These are phyloP conservation scores for Rhabdomys pumilio DNA, from an alignment of 2,797 vertebrate genomes.

Conservation along the genomic window DNA sequence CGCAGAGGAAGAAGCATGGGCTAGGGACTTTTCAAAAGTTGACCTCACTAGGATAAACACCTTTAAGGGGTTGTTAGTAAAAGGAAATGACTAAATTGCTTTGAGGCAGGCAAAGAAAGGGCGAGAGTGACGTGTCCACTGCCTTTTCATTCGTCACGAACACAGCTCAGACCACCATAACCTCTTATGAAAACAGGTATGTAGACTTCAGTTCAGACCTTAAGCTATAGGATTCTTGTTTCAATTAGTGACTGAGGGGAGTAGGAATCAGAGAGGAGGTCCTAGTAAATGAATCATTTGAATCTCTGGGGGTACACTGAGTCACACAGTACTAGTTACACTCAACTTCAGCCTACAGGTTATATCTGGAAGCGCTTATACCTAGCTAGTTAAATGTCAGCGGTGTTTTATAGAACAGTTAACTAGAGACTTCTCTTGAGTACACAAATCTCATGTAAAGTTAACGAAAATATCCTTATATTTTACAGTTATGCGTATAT, in stretches of 20 bases:
- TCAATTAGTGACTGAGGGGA: constrained; percentile 70
- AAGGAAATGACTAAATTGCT: constrained; percentile 80
- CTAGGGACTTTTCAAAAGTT: constrained; percentile 21
- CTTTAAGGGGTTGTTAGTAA: constrained; percentile 56
- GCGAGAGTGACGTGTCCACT: background rate
- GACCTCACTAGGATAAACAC: constrained; percentile 68
- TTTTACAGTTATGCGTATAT: background rate
- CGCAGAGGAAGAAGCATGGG: constrained; percentile 26
- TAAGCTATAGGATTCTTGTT: constrained; percentile 66
- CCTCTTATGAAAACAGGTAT: constrained; percentile 4
- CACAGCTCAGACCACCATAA: constrained; percentile 59
- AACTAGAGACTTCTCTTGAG: constrained; percentile 4
- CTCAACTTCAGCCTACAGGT: background rate
- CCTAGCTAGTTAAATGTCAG: background rate
- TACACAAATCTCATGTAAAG: constrained; percentile 12
- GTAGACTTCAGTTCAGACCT: constrained; percentile 41
- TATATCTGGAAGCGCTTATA: constrained; percentile 44
- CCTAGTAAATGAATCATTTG: background rate
- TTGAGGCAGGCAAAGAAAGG: constrained; percentile 72
- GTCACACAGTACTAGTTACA: background rate
- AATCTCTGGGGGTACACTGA: background rate
- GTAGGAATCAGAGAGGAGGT: constrained; percentile 3
- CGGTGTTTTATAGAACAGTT: constrained; percentile 15
- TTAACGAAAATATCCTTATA: constrained; percentile 10
- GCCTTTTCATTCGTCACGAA: constrained; percentile 66